These are phyloP conservation scores for Megaceryle maxima DNA, from an alignment of 2,113 vertebrate species.

Conservation along the genomic window DNA sequence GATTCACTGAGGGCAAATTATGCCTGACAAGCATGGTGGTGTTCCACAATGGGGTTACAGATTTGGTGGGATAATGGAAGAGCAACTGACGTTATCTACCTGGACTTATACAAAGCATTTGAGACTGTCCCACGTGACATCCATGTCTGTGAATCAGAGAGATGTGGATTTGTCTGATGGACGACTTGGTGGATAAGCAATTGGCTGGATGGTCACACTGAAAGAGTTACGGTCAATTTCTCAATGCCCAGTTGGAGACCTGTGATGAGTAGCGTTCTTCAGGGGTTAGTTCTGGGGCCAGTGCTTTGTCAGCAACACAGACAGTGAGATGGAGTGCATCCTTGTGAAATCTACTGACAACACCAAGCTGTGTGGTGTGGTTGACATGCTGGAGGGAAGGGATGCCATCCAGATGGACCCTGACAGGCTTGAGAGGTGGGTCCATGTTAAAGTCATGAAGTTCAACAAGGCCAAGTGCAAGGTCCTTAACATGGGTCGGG, in stretches of 20 bases:
- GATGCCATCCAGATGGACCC: neutral
- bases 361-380: neutral
- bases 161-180: neutral
- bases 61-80: neutral
- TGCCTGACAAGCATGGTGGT: no score
- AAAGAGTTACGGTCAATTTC: no score
- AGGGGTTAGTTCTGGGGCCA: neutral
- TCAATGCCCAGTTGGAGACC: neutral
- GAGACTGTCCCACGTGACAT: neutral
- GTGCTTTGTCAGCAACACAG: no score
- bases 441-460: neutral
- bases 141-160: neutral
- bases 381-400: neutral
- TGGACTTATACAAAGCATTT: neutral
- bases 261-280: neutral
- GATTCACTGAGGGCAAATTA: neutral
- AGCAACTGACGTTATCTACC: neutral
- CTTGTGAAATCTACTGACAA: neutral
- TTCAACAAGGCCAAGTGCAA: neutral
- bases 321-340: neutral
- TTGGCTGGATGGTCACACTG: neutral
- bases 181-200: neutral
- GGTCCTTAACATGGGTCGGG: neutral
- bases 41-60: neutral
- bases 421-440: neutral